Base-by-base conservation (phyloP, 2,797 vertebrate genomes). In the Octomys mimax region DNA sequence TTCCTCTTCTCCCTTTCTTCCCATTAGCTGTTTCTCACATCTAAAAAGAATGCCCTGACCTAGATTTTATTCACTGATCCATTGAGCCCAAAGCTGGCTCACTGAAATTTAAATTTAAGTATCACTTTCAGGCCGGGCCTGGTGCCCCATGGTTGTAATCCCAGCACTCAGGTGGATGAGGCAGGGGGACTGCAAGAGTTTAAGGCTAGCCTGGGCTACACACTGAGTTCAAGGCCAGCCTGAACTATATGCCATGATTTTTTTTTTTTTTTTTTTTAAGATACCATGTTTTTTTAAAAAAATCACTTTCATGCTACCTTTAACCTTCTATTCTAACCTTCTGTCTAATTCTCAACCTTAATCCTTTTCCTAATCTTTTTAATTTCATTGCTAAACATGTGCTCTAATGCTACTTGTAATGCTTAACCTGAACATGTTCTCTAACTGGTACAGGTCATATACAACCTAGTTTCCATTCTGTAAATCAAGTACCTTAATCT, bases 401-500 rank as follows among this genome's bases (percentile, higher is more conserved):
- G 61, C 19, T 85, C 22, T 73, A 57, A 36, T 21, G 71, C 73
- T 81, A 21, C n/a, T 75, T 92, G 7, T 3, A 84, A 36, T 11
- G 6, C 54, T 82, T 79, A 94, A 91, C 52, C 64, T 24, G 80
- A 77, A 3, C 42, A 78, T 39, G 9, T 77, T 73, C 70, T 84
- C 21, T 87, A 86, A 92, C 46, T 21, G 26, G 28, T 11, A 57
- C 6, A 49, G 84, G 52, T 18, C 59, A 64, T 31, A 70, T 31
- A 68, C 12, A 71, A 77, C 42, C 52, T 81, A 22, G 46, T 68
- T 39, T 64, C 64, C 31, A 82, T 87, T 79, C 42, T 86, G 22
- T 77, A 81, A 61, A 92, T 16, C 1, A 33, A 97, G 31, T 98
- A 99, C 99, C 99, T 99, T 99, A 82, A 99, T 98, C 87, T 99